Conservation (phyloP, 2,113 vertebrate genomes). For the Nannospalax galili region DNA sequence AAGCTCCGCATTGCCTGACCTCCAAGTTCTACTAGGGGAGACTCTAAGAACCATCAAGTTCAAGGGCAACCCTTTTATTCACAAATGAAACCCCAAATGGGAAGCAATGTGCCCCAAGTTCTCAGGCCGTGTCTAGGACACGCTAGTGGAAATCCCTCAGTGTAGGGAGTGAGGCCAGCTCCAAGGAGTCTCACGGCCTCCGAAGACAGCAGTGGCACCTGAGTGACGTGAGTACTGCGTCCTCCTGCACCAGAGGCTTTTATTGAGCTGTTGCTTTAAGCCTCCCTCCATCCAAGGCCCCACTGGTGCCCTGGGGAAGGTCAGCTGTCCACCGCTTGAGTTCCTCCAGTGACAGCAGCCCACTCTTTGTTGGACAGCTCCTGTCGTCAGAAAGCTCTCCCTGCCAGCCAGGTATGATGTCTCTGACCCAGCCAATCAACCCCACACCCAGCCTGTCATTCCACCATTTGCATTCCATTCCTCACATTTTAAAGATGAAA, state of each 20-base stretch:
- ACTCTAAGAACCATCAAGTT: neutral
- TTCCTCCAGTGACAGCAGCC: slow-evolving; percentile 74
- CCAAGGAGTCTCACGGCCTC: neutral
- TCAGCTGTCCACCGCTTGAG: slow-evolving; percentile 69
- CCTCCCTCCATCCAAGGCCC: neutral
- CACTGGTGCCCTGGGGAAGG: slow-evolving; percentile 14
- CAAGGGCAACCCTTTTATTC: neutral
- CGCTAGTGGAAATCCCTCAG: neutral
- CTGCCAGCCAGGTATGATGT: slow-evolving; percentile 74
- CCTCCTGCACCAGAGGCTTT: neutral
- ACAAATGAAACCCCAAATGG: neutral
- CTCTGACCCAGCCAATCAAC: slow-evolving; percentile 75
- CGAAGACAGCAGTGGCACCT: neutral
- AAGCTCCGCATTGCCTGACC: neutral
- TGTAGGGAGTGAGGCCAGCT: neutral
- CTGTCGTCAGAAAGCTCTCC: slow-evolving; percentile 60
- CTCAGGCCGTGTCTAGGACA: neutral
- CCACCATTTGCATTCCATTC: slow-evolving; percentile 57
- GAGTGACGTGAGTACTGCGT: neutral
- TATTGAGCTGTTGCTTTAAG: neutral
- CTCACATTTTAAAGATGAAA: slow-evolving; percentile 68
- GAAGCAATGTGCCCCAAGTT: neutral
- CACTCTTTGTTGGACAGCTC: slow-evolving; percentile 75
- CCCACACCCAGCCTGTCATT: slow-evolving; percentile 70
- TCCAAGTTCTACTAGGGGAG: neutral